phyloP scores from a whole-genome alignment of 2,113 vertebrate genomes.

The Pelmatolapia mariae region DNA sequence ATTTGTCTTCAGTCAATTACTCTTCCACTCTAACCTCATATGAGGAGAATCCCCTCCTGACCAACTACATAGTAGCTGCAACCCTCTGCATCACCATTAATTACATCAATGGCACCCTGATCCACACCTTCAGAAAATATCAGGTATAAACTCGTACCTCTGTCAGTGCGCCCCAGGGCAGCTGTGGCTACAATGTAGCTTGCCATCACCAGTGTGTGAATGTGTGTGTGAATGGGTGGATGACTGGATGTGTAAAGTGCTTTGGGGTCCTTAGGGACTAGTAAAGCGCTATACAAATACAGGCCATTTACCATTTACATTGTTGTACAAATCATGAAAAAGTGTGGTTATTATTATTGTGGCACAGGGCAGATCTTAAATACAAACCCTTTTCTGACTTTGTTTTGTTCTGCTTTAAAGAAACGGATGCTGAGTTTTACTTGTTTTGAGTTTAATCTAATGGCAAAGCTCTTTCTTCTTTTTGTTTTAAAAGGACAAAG shows the following conservation, averaged over 20 bases:
- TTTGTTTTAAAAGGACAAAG: not conserved
- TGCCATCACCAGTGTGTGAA: too few species aligned
- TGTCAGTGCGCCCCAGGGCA: too few species aligned
- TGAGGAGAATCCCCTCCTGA: not conserved
- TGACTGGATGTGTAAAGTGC: too few species aligned
- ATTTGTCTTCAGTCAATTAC: not conserved
- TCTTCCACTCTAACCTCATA: not conserved
- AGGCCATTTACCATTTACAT: too few species aligned
- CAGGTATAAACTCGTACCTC: not conserved
- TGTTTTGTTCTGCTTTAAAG: not conserved
- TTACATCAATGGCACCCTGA: constrained; percentile 56
- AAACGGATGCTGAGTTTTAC: not conserved
- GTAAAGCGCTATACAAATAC: too few species aligned
- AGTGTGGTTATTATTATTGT: not conserved
- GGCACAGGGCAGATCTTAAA: too few species aligned
- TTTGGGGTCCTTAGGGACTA: too few species aligned
- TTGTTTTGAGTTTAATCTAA: not conserved
- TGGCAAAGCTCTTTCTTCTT: not conserved
- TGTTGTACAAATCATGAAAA: not conserved
- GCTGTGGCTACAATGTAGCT: too few species aligned
- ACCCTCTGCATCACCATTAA: constrained; percentile 59
- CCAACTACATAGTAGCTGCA: constrained; percentile 40
- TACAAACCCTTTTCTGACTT: not conserved
- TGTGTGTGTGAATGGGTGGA: too few species aligned
- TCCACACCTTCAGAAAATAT: constrained; percentile 55